Base-by-base conservation (phyloP, 2,888 invertebrate species). In the Cremastinae sp. region DNA sequence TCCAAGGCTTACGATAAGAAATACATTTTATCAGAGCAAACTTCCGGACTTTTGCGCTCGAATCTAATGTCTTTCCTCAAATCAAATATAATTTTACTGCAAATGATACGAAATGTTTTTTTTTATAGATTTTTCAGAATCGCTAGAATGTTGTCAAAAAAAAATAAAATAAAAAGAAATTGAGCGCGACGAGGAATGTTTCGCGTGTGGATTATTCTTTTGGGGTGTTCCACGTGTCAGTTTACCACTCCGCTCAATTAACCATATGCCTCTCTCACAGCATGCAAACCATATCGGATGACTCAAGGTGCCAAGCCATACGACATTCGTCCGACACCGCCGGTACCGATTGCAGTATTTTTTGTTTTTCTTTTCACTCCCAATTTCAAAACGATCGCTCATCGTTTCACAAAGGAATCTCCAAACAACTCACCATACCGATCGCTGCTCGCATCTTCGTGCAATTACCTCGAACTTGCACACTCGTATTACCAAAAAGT, bases 251-350 rank as follows among this genome's bases (percentile, higher is more conserved):
- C 74, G 74, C 74, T 62, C 76, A 75, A 75, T 75, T 75, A 79
- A 76, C 82, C 81, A 81, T 81, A 80, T 82, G 82, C 62, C 69
- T 78, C 70, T 78, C 74, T 62, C n/a, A 36, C 38, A 58, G 69
- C 76, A 76, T 76, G 66, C 76, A 62, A 79, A 78, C 61, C 75
- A 56, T 80, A 80, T 79, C 79, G 73, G 65, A 79, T 79, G 79
- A 77, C 79, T 80, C 79, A 79, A 79, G 79, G 73, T 74, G 75
- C 59, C n/a, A 81, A 80, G 73, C 79, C 79, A 54, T 72, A 78
- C 70, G 54, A 68, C 58, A 78, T 64, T 64, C 69, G 47, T 66
- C 68, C 14, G 53, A 36, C 72, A 47, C 43, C 58, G 64, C 38
- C 28, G n/a, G 18, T 20, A 43, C 43, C 18, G 51, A 72, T 36